A percentile compares a stretch with the other conserved stretches of the same genome.
Conservation (phyloP, 2,113 vertebrate genomes). For the Steatornis caripensis region DNA sequence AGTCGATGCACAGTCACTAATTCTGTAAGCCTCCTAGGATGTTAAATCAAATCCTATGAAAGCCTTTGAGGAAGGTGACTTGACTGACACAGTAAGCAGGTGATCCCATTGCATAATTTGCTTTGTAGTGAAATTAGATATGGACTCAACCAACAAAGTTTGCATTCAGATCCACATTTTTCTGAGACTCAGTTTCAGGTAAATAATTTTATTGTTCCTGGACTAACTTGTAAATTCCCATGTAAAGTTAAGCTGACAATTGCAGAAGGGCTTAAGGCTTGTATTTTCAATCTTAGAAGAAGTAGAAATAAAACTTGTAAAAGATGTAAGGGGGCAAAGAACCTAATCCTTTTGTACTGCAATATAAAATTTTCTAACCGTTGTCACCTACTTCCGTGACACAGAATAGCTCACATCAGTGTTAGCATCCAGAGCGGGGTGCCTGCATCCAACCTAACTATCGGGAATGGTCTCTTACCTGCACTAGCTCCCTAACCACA, state of each 20-base stretch:
- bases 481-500: background rate
- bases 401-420: background rate
- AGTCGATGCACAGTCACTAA: background rate
- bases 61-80: background rate
- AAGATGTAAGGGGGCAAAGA: background rate
- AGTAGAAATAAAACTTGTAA: background rate
- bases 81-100: background rate
- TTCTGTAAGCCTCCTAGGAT: background rate
- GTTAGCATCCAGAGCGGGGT: background rate
- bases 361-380: background rate
- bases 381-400: background rate
- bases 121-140: background rate
- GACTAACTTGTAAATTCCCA: background rate
- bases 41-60: constrained; percentile 11
- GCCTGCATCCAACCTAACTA: background rate
- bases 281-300: background rate
- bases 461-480: background rate
- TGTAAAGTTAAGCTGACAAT: background rate
- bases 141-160: background rate
- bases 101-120: constrained; percentile 7
- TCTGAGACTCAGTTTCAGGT: background rate
- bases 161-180: background rate
- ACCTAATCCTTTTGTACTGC: background rate
- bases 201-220: background rate
- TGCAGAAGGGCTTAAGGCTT: background rate